Evolutionary conservation across 2,888 invertebrate genomes (phyloP).

Genomic region (Adelognathus sp.): DNA sequence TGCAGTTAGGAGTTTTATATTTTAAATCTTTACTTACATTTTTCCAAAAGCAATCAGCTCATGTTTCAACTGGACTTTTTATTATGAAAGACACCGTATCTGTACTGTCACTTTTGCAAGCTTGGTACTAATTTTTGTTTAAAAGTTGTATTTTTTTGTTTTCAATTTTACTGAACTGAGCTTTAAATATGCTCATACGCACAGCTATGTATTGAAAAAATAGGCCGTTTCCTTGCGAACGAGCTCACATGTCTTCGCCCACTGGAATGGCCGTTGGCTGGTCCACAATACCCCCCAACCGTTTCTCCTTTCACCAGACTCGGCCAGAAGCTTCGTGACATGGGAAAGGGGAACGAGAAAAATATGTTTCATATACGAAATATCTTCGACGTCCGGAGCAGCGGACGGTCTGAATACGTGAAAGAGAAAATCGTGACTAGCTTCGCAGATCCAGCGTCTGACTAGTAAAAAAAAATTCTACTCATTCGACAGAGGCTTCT

Average conservation of each 20-base stretch:
- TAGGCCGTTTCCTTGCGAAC: too few species aligned
- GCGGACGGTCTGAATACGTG: background rate
- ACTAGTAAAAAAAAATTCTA: background rate
- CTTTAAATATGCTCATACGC: too few species aligned
- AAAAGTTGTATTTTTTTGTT: too few species aligned
- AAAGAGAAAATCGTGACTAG: constrained; percentile 16
- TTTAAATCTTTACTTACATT: too few species aligned
- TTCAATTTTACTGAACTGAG: too few species aligned
- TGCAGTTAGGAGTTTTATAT: too few species aligned
- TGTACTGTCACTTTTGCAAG: too few species aligned
- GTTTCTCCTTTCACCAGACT: background rate
- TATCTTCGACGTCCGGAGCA: constrained; percentile 20
- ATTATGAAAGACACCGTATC: too few species aligned
- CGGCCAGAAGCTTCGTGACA: background rate
- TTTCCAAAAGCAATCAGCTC: too few species aligned
- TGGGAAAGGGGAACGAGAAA: constrained; percentile 3
- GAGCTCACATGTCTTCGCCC: background rate
- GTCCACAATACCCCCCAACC: background rate
- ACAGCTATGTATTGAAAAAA: too few species aligned
- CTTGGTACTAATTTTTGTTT: too few species aligned
- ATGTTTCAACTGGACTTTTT: too few species aligned
- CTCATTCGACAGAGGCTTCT: background rate
- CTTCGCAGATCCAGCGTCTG: constrained; percentile 1
- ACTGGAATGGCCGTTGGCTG: background rate
- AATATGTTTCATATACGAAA: constrained; percentile 14